Conservation (phyloP, 1,140 invertebrate genomes). For the Megalonaias nervosa region DNA sequence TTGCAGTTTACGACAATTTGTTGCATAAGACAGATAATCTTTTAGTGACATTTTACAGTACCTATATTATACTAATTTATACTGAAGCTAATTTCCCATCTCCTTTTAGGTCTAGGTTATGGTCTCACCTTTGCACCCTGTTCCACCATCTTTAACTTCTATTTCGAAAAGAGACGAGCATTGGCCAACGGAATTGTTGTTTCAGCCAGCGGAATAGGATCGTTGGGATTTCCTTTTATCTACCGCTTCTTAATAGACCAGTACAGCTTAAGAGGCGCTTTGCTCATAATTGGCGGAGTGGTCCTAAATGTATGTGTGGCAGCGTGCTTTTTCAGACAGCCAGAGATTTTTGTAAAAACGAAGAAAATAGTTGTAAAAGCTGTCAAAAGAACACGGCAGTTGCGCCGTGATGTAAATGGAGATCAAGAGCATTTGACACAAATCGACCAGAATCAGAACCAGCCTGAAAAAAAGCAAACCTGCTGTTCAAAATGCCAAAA, state of each 20-base stretch:
- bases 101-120: conserved; percentile 26
- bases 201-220: conserved; percentile 31
- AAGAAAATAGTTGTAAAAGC: background rate
- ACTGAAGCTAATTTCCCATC: no score
- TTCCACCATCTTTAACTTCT: conserved; percentile 36
- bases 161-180: conserved; percentile 30
- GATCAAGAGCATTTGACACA: background rate
- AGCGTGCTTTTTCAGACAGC: conserved; percentile 27
- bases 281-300: conserved; percentile 15
- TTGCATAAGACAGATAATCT: no score
- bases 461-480: background rate
- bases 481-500: conserved; percentile 7
- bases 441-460: background rate
- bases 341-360: conserved; percentile 4
- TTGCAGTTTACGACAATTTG: no score
- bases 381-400: background rate
- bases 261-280: conserved; percentile 10
- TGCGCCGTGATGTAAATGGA: conserved; percentile 13
- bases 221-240: conserved; percentile 20
- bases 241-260: conserved; percentile 27
- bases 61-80: no score
- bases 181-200: conserved; percentile 34
- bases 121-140: conserved; percentile 30
- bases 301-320: conserved; percentile 22
- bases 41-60: no score